Percentiles rank a stretch among this genome's conserved stretches.
Evolutionary conservation across 2,113 vertebrate genomes (phyloP).

Genomic region (Tangachromis dhanisi): DNA sequence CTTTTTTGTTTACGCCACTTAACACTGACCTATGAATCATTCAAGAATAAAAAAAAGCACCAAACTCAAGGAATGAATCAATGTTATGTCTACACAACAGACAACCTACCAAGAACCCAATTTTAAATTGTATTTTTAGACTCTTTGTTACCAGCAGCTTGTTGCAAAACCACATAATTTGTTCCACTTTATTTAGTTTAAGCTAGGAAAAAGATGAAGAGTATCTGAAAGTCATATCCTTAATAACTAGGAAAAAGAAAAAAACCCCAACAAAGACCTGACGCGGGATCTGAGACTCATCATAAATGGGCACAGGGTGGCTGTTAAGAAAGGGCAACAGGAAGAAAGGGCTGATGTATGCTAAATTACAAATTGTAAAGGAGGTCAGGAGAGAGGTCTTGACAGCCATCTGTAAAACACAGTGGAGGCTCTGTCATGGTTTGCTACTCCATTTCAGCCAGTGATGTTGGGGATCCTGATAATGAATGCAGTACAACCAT

Average conservation of each 20-base stretch:
- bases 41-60: not conserved
- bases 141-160: not conserved
- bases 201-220: not conserved
- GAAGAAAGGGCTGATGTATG: not conserved
- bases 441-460: not conserved
- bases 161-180: not conserved
- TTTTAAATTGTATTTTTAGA: not conserved
- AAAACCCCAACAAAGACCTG: not conserved
- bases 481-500: not conserved
- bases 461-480: not conserved
- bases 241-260: not conserved
- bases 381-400: not conserved
- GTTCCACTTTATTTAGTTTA: not conserved
- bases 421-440: not conserved
- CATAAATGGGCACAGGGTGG: not conserved
- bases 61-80: not conserved
- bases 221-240: not conserved
- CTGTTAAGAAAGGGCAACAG: not conserved
- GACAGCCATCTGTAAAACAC: not conserved
- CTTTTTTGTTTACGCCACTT: not conserved
- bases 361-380: not conserved
- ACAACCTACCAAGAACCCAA: not conserved
- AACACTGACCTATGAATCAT: not conserved
- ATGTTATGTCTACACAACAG: not conserved
- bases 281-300: not conserved